Evolutionary conservation across 2,888 invertebrate species (phyloP), one percentile per base, ranked within the genome.

Genomic region (Peribatodes rhomboidaria): DNA sequence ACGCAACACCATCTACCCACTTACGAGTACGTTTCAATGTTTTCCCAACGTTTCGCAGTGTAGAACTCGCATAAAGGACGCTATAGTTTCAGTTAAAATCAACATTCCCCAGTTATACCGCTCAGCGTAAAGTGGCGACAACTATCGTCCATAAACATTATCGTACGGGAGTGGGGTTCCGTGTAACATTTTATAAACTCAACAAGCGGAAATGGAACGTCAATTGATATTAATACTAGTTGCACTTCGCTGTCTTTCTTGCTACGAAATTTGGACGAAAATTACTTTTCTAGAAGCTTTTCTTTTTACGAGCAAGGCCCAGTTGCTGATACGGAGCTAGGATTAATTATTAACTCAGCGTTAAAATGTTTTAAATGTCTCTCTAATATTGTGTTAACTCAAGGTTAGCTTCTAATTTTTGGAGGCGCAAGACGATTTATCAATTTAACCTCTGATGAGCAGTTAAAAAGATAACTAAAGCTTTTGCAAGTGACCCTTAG

Each of bases 91-190:
- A 47, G n/a, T 47, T 27, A 41, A 47, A 47, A 47, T 14, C 46
- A 47, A 47, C 27, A 47, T n/a, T 27, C n/a, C 22, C 20, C 10
- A 22, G 2, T 1, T 3, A 13, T 27, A 16, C 44, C 13, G 11
- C 46, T 56, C n/a, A n/a, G 16, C 10, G 22, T 9, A 18, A 52
- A 60, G 37, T 53, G 41, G 33, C 20, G 41, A 10, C 35, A 44
- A 22, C 60, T 53, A 27, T 46, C 53, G 44, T 59, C 52, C 22
- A 53, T 61, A 55, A 55, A 61, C 61, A 55, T 61, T 61, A 49
- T 61, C 42, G 13, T 42, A 35, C 41, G 39, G 39, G 31, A 61
- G 55, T 56, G 50, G 22, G 20, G 27, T 49, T 35, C 16, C 42
- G 2, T 61, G 61, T 61, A 33, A 39, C 52, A 39, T 47, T 55